Conservation (phyloP, 2,888 invertebrate genomes). For the Leptopilina syphax region DNA sequence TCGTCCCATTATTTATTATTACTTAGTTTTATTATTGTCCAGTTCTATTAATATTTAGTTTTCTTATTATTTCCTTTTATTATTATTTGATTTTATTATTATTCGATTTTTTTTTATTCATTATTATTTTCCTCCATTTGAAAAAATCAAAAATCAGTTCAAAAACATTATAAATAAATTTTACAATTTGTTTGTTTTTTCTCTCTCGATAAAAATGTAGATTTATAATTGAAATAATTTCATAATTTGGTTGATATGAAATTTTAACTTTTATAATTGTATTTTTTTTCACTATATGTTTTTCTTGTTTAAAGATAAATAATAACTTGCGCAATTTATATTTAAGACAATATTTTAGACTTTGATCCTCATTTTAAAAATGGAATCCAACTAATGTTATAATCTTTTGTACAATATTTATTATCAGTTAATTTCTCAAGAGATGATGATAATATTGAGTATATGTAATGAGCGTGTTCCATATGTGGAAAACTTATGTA, state of each 20-base stretch:
- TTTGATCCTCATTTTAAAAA: slow-evolving; percentile 21
- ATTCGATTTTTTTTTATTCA: too few species aligned
- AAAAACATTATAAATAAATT: too few species aligned
- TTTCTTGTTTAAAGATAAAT: slow-evolving; percentile 13
- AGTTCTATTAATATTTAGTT: too few species aligned
- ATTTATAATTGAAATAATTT: neutral
- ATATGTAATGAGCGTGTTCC: neutral
- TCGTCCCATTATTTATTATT: too few species aligned
- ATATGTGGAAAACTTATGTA: too few species aligned
- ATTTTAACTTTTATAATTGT: neutral
- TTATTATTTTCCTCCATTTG: too few species aligned
- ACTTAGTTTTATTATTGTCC: too few species aligned
- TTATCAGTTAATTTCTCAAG: slow-evolving; percentile 24
- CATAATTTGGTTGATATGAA: neutral
- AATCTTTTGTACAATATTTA: neutral
- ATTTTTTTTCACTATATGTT: neutral
- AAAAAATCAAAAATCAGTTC: too few species aligned
- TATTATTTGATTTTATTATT: too few species aligned
- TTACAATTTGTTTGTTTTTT: too few species aligned
- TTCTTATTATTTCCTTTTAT: too few species aligned
- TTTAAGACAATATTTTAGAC: slow-evolving; percentile 11
- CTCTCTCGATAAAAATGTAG: too few species aligned
- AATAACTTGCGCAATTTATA: slow-evolving; percentile 5
- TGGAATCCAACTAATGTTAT: neutral
- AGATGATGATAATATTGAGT: slow-evolving; percentile 1